These are phyloP conservation scores for Scomberomorus guttatus DNA, from an alignment of 2,797 vertebrate genomes.

Conservation along the genomic window DNA sequence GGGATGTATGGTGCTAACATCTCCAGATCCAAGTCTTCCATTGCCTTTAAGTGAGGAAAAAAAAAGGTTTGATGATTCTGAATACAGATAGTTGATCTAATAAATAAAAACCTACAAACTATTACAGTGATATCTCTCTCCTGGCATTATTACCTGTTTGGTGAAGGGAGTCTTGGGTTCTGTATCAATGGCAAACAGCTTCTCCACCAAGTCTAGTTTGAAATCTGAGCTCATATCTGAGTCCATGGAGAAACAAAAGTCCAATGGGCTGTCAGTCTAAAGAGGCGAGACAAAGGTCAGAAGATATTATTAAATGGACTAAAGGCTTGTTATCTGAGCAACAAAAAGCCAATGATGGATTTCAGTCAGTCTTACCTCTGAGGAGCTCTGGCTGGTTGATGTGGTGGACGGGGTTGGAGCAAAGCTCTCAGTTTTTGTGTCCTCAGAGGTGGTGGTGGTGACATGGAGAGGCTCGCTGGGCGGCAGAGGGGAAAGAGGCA, in stretches of 20 bases:
- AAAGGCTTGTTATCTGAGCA: neutral
- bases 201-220: constrained; percentile 97
- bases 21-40: constrained; percentile 93
- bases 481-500: constrained; percentile 89
- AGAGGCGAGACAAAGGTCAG: constrained; percentile 34
- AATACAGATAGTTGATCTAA: neutral
- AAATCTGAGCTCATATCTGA: constrained; percentile 94
- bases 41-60: constrained; percentile 79
- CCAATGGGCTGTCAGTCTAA: constrained; percentile 89
- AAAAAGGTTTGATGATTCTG: neutral
- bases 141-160: constrained; percentile 87
- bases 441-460: constrained; percentile 84
- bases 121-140: neutral
- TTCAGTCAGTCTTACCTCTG: constrained; percentile 84
- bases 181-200: constrained; percentile 96
- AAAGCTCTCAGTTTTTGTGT: constrained; percentile 85
- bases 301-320: neutral
- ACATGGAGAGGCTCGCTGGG: constrained; percentile 87
- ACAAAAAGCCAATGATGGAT: neutral
- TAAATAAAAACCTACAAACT: too few species aligned
- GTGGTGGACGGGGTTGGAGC: constrained; percentile 82
- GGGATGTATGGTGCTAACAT: constrained; percentile 99
- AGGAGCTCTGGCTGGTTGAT: constrained; percentile 82
- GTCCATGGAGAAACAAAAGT: constrained; percentile 93
- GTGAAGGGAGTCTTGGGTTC: constrained; percentile 93